Conservation (phyloP, 2,797 vertebrate species). For the Tapirus indicus region DNA sequence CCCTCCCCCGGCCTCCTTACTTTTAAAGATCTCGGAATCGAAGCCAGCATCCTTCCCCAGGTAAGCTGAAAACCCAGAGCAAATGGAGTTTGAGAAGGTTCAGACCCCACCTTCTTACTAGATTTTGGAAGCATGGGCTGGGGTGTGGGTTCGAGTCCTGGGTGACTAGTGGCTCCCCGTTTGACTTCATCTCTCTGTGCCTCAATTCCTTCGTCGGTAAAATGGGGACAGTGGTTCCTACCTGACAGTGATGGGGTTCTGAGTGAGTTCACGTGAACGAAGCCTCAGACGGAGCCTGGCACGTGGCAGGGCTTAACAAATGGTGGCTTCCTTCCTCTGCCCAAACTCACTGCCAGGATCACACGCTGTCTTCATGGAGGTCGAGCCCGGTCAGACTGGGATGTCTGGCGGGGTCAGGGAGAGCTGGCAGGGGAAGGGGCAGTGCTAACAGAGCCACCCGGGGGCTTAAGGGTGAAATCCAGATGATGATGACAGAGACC, state of each 20-base stretch:
- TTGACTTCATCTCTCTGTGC: neutral
- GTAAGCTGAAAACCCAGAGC: constrained; percentile 86
- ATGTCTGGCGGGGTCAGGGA: neutral
- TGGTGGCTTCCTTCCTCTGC: neutral
- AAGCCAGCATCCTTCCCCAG: constrained; percentile 89
- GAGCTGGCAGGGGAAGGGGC: neutral
- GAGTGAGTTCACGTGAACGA: neutral
- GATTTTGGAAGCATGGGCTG: neutral
- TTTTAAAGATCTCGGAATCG: constrained; percentile 89
- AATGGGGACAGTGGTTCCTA: neutral
- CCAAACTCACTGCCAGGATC: neutral
- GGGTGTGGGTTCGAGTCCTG: neutral
- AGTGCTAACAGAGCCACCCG: rapidly evolving
- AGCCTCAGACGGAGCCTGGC: neutral
- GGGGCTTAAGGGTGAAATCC: neutral
- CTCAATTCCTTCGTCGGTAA: neutral
- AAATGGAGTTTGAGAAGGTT: neutral
- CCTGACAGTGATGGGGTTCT: neutral
- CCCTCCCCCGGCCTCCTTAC: constrained; percentile 83
- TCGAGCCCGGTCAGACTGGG: neutral
- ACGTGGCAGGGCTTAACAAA: neutral
- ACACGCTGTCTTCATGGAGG: neutral
- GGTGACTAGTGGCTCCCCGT: neutral
- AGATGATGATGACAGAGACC: neutral
- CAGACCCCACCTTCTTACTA: neutral